Percentiles rank a stretch among this genome's conserved stretches.
Conservation (phyloP, 2,888 invertebrate genomes). For the Stenolophus ochropezus region DNA sequence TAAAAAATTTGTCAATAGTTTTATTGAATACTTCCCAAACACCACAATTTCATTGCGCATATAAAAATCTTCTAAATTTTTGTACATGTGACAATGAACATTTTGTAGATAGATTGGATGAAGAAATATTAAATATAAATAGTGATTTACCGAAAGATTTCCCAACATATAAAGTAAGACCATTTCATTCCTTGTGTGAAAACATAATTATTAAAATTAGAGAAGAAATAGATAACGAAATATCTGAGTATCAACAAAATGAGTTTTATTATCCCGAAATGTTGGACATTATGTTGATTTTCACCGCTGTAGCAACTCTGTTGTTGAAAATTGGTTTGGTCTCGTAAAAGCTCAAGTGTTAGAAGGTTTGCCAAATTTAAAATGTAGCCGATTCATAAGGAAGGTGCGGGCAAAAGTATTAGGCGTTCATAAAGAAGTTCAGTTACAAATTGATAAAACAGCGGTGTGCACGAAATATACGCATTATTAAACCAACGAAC, state of each 20-base stretch:
- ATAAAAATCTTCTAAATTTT: not conserved
- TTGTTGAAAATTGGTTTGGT: conserved; percentile 25
- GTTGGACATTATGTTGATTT: not conserved
- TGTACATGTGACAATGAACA: not conserved
- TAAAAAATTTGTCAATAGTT: not conserved
- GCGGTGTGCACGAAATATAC: not conserved
- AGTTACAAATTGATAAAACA: not conserved
- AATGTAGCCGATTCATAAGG: conserved; percentile 17
- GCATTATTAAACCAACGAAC: not conserved
- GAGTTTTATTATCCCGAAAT: not conserved
- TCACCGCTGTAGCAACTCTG: not conserved
- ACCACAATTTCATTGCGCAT: not conserved
- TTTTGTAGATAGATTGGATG: not conserved
- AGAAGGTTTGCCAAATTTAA: not conserved
- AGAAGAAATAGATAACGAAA: not conserved
- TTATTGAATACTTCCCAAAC: not conserved
- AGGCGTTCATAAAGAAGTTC: not conserved
- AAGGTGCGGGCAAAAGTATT: not conserved
- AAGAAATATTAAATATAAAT: not conserved
- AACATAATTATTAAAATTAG: not conserved
- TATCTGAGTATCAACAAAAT: not conserved
- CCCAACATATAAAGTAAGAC: conserved; percentile 10
- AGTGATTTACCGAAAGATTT: not conserved
- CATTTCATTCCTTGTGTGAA: not conserved
- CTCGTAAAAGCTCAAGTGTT: conserved; percentile 4